Evolutionary conservation across 1,140 invertebrate genomes (phyloP).

Genomic region (Thalassaphorura encarpata): DNA sequence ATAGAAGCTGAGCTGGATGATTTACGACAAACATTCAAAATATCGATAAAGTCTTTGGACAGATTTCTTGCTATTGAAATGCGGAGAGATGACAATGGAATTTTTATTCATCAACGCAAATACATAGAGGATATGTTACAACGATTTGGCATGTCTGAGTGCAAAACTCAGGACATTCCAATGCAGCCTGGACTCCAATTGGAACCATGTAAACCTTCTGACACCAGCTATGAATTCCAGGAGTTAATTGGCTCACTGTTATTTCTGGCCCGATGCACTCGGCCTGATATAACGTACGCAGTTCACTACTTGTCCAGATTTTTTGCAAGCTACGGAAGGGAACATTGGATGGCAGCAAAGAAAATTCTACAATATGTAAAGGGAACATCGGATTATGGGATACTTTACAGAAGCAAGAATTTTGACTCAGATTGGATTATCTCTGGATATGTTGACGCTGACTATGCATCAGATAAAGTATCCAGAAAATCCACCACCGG

Average conservation of each 20-base stretch:
- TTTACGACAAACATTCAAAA: slow-evolving; percentile 32
- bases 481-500: slow-evolving; percentile 23
- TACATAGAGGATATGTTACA: slow-evolving; percentile 36
- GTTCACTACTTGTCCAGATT: slow-evolving; percentile 34
- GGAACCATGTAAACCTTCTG: slow-evolving; percentile 7
- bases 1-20: slow-evolving; percentile 26
- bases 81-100: background rate
- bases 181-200: slow-evolving; percentile 1
- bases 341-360: slow-evolving; percentile 10
- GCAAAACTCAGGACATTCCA: slow-evolving; percentile 33
- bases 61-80: slow-evolving; percentile 36
- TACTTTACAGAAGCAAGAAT: slow-evolving; percentile 2
- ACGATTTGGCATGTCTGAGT: slow-evolving; percentile 34
- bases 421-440: background rate
- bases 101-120: slow-evolving; percentile 13
- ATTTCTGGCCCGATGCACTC: slow-evolving; percentile 13
- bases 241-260: slow-evolving; percentile 26
- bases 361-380: slow-evolving; percentile 13
- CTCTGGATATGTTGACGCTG: slow-evolving; percentile 5
- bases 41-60: slow-evolving; percentile 16
- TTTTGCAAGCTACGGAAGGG: background rate
- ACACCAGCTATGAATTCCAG: slow-evolving; percentile 30
- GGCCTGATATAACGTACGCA: slow-evolving; percentile 34
- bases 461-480: slow-evolving; percentile 1
- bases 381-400: slow-evolving; percentile 6